These are phyloP conservation scores for Mareca strepera DNA, from an alignment of 2,797 vertebrate genomes.

Conservation along the genomic window DNA sequence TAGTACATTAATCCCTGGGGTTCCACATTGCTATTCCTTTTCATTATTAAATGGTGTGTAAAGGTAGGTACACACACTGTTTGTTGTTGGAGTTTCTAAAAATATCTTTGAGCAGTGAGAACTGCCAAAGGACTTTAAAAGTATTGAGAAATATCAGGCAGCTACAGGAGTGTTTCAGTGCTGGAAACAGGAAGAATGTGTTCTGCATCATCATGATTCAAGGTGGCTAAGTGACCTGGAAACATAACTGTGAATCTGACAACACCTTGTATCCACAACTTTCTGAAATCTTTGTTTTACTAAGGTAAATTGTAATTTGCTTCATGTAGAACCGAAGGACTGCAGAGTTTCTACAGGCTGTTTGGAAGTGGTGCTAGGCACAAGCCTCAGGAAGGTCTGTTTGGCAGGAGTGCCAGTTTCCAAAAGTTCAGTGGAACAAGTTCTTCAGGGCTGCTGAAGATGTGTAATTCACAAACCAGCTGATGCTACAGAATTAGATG, in stretches of 20 bases:
- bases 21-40: background rate
- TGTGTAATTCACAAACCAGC: background rate
- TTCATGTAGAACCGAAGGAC: background rate
- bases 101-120: background rate
- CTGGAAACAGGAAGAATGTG: slow-evolving; percentile 15
- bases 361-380: background rate
- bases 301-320: background rate
- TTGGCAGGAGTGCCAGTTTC: background rate
- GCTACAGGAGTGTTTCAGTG: background rate
- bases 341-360: background rate
- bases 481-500: background rate
- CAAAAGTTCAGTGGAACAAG: background rate
- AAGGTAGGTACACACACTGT: background rate
- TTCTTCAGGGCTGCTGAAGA: background rate
- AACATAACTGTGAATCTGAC: background rate
- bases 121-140: background rate
- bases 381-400: background rate
- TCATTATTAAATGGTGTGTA: background rate
- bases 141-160: background rate
- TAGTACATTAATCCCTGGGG: background rate
- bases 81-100: slow-evolving; percentile 10
- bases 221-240: background rate
- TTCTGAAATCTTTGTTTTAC: background rate
- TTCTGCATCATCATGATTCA: background rate
- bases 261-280: background rate